phyloP scores from a whole-genome alignment of 2,113 vertebrate species.

The Antennarius striatus region DNA sequence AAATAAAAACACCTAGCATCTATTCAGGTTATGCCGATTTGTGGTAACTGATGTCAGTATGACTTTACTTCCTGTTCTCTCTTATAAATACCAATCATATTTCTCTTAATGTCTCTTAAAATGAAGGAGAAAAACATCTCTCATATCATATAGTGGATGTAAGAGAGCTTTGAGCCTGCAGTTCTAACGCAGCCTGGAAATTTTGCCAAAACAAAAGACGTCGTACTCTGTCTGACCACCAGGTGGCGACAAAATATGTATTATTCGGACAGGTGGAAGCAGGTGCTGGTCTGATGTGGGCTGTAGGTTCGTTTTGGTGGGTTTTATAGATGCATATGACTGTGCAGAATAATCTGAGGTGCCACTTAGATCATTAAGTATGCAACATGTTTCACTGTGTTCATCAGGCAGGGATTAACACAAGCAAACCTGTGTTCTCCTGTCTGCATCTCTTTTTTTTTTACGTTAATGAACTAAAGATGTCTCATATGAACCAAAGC shows the following conservation, averaged over 20 bases:
- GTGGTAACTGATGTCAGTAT: conserved; percentile 51
- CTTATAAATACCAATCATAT: neutral
- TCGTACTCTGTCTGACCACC: conserved; percentile 31
- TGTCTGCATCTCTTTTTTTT: conserved; percentile 9
- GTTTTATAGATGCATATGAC: conserved; percentile 3
- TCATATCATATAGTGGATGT: conserved; percentile 4
- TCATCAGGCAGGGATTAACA: conserved; percentile 24
- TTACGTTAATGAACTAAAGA: conserved; percentile 55
- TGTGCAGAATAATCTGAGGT: conserved; percentile 21
- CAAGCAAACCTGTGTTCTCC: neutral
- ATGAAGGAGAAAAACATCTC: no score
- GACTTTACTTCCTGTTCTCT: neutral
- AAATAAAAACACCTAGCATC: conserved; percentile 9
- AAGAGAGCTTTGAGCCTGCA: conserved; percentile 8
- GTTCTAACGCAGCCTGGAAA: neutral
- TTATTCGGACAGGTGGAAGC: conserved; percentile 36
- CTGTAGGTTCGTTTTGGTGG: neutral
- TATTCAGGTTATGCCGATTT: conserved; percentile 40
- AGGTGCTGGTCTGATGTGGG: neutral
- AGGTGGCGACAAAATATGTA: conserved; percentile 56
- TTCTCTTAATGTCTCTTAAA: neutral
- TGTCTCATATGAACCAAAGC: conserved; percentile 75
- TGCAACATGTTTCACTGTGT: conserved; percentile 38
- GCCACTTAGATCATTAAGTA: conserved; percentile 9
- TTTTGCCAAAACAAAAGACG: neutral